Conservation (phyloP, 2,113 vertebrate genomes). For the Meriones unguiculatus region DNA sequence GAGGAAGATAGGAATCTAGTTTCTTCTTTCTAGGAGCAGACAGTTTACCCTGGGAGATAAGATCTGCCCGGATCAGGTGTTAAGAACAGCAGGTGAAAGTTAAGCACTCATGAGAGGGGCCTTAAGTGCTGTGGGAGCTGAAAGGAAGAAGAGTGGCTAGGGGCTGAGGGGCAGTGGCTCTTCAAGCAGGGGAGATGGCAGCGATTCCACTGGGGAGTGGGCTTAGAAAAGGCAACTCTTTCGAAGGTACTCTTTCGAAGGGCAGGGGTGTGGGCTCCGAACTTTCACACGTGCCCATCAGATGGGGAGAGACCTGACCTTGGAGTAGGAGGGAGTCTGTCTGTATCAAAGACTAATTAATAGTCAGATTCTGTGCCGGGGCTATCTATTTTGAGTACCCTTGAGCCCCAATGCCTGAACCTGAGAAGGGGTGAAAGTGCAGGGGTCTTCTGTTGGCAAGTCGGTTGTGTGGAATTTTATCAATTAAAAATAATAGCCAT, state of each 20-base stretch:
- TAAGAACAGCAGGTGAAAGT: constrained; percentile 51
- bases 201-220: too few species aligned
- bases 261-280: background rate
- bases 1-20: constrained; percentile 46
- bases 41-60: constrained; percentile 52
- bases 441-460: background rate
- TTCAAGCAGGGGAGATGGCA: too few species aligned
- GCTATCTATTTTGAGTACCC: background rate
- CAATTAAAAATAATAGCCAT: background rate
- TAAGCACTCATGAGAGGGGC: background rate
- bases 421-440: background rate
- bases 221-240: background rate
- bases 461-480: background rate
- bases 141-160: background rate
- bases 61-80: constrained; percentile 63
- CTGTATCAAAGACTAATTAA: background rate
- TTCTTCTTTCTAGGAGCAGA: constrained; percentile 61
- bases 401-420: background rate
- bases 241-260: background rate
- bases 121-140: background rate
- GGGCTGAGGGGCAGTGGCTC: background rate
- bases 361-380: too few species aligned
- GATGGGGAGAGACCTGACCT: background rate
- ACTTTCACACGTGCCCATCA: background rate
- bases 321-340: background rate